Conservation (phyloP, 2,113 vertebrate genomes). For the Holacanthus passer region DNA sequence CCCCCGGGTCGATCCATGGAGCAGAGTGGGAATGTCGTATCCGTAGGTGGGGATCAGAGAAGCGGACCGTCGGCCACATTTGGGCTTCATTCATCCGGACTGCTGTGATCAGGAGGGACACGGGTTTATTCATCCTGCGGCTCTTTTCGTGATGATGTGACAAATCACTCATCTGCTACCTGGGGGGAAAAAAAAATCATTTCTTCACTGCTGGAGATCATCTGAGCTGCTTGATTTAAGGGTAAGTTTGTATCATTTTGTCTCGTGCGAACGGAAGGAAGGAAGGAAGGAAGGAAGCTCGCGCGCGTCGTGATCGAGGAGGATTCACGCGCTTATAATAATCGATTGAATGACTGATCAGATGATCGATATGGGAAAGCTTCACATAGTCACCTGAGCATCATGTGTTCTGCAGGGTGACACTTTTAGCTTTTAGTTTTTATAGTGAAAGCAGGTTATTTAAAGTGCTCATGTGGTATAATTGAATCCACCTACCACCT, state of each 20-base stretch:
- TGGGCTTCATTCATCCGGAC: constrained; percentile 38
- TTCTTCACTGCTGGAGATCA: constrained; percentile 60
- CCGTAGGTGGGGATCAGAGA: constrained; percentile 71
- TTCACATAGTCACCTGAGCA: not conserved
- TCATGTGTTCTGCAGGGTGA: not conserved
- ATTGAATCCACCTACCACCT: constrained; percentile 27
- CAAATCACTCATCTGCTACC: constrained; percentile 54
- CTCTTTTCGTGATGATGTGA: constrained; percentile 81
- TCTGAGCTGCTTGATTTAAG: constrained; percentile 68
- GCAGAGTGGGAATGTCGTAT: constrained; percentile 79
- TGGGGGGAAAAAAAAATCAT: constrained; percentile 43
- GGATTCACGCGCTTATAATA: constrained; percentile 25
- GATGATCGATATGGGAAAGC: constrained; percentile 7
- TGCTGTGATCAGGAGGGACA: constrained; percentile 41
- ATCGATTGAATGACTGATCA: constrained; percentile 36
- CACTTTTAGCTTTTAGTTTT: constrained; percentile 32
- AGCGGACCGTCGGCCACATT: constrained; percentile 53
- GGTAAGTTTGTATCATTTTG: constrained; percentile 78
- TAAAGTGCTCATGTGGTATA: constrained; percentile 23
- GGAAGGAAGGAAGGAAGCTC: constrained; percentile 51
- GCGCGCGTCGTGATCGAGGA: constrained; percentile 66
- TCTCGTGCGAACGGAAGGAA: constrained; percentile 55
- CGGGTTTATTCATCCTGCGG: constrained; percentile 58
- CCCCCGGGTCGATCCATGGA: constrained; percentile 77
- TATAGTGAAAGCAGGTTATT: constrained; percentile 26